phyloP scores from a whole-genome alignment of 2,797 vertebrate genomes.

The Periparus ater region DNA sequence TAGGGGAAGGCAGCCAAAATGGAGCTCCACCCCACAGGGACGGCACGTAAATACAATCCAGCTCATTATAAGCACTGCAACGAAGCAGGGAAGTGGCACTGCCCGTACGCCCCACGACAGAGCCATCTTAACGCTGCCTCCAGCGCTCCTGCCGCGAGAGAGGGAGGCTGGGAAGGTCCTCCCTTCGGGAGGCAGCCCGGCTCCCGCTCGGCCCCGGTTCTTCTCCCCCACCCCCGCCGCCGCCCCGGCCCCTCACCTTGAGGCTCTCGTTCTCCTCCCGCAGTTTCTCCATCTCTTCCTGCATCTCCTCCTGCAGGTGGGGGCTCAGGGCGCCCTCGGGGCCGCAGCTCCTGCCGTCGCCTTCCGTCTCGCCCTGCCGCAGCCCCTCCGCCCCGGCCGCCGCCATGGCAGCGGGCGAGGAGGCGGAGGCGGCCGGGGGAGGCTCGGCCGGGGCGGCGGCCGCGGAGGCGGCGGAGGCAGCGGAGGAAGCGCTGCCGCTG shows the following conservation, averaged over 20 bases:
- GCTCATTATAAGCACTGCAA: not conserved
- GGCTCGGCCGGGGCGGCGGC: constrained; percentile 64
- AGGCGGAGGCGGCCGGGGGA: not conserved
- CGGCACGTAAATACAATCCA: not conserved
- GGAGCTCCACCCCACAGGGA: not conserved
- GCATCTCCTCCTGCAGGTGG: constrained; percentile 79
- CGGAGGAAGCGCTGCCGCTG: constrained; percentile 61
- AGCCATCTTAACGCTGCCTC: not conserved
- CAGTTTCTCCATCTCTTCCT: constrained; percentile 89
- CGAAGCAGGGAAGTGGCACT: not conserved
- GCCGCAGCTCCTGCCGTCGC: constrained; percentile 64
- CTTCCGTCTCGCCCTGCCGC: constrained; percentile 65
- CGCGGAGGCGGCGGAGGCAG: constrained; percentile 27
- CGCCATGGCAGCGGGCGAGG: constrained; percentile 42
- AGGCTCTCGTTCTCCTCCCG: constrained; percentile 93
- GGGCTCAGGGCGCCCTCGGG: constrained; percentile 65
- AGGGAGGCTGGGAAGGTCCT: not conserved
- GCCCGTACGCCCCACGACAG: not conserved
- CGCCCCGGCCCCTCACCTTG: constrained; percentile 80
- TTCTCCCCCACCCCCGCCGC: not conserved
- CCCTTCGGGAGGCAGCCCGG: not conserved
- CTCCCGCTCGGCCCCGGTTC: not conserved
- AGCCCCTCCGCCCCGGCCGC: constrained; percentile 48
- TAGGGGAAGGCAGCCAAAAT: not conserved
- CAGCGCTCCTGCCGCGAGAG: not conserved